phyloP scores from a whole-genome alignment of 2,797 vertebrate genomes.

The Poeciliopsis gracilis region DNA sequence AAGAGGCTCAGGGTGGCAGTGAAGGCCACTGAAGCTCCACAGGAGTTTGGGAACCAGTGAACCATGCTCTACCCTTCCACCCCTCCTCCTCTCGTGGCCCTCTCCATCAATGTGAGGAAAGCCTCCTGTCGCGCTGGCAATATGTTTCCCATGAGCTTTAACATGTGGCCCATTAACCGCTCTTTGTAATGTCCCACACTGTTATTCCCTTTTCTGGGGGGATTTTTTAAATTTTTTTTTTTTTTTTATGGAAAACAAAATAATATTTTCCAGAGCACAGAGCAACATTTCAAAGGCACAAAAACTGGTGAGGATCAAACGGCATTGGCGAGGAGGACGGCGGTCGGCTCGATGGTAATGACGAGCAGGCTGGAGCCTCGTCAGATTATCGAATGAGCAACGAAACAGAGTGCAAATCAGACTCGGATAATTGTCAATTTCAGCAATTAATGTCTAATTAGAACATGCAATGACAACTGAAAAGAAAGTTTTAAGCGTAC shows the following conservation, averaged over 20 bases:
- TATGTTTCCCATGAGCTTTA: slow-evolving; percentile 76
- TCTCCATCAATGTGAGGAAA: slow-evolving; percentile 76
- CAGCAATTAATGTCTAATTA: neutral
- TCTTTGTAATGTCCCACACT: slow-evolving; percentile 38
- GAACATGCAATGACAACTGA: neutral
- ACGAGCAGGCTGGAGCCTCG: neutral
- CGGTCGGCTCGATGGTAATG: neutral
- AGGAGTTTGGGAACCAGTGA: slow-evolving; percentile 78
- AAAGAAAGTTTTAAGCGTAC: neutral
- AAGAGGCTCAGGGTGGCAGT: slow-evolving; percentile 69
- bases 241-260: slow-evolving; percentile 44
- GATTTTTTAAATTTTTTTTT: slow-evolving; percentile 4
- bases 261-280: slow-evolving; percentile 53
- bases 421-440: neutral
- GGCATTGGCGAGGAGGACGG: neutral
- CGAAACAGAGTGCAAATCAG: neutral
- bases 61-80: slow-evolving; percentile 58
- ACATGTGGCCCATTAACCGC: slow-evolving; percentile 70
- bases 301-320: slow-evolving; percentile 32
- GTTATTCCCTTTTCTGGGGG: slow-evolving; percentile 37
- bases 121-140: slow-evolving; percentile 65
- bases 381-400: neutral
- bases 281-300: slow-evolving; percentile 38
- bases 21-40: slow-evolving; percentile 72
- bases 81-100: slow-evolving; percentile 48